A percentile compares a stretch with the other conserved stretches of the same genome.
phyloP scores from a whole-genome alignment of 2,888 invertebrate genomes.

The Lutraria lutraria region DNA sequence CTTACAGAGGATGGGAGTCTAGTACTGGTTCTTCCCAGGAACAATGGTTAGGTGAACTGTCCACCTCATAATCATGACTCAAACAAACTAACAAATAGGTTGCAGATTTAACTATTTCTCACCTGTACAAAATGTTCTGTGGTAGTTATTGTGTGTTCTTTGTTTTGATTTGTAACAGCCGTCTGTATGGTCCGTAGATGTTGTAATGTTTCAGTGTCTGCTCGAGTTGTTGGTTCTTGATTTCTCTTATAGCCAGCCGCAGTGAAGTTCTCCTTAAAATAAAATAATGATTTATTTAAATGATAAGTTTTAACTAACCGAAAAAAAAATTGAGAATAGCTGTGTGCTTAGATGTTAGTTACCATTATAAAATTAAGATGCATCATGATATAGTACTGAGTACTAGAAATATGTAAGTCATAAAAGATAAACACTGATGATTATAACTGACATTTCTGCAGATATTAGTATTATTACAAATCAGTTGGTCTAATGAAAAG shows the following conservation, averaged over 20 bases:
- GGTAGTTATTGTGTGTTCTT: conserved; percentile 30
- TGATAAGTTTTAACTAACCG: neutral
- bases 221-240: neutral
- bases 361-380: too few species aligned
- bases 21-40: too few species aligned
- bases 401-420: too few species aligned
- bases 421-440: too few species aligned
- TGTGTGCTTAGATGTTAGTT: neutral
- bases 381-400: too few species aligned
- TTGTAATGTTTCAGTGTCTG: conserved; percentile 39
- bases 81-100: too few species aligned
- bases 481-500: too few species aligned
- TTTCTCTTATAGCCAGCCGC: conserved; percentile 39
- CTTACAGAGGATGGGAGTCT: too few species aligned
- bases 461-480: too few species aligned
- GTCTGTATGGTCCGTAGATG: conserved; percentile 56
- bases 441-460: too few species aligned
- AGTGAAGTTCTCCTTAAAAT: conserved; percentile 58
- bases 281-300: neutral
- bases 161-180: conserved; percentile 3
- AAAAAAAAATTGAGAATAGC: neutral
- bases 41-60: too few species aligned
- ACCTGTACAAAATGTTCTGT: conserved; percentile 56
- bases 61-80: too few species aligned
- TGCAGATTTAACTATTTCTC: neutral